Evolutionary conservation across 2,797 vertebrate species (phyloP), one percentile per base, ranked within the genome.

Genomic region (Oreonectes daqikongensis): DNA sequence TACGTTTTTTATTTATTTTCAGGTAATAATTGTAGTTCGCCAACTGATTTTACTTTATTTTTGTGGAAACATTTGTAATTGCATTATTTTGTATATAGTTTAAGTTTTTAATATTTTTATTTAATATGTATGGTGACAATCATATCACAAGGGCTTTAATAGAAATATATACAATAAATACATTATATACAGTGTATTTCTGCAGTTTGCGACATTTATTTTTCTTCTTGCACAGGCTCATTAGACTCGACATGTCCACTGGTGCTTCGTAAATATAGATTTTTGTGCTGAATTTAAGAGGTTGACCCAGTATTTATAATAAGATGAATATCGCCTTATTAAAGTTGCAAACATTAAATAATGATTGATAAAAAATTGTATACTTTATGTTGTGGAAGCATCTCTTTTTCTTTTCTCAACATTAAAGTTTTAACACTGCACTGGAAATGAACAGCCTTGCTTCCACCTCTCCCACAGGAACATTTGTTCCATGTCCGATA

Each of bases 241-340:
- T 72, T 52, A 52, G 5, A 32, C 10, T 57, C 5, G 0, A 44
- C 18, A 5, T 44, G 22, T 71, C 38, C 38, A 20, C 18, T 44
- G 57, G 32, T 50, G 28, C n/a, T 64, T 20, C n/a, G 46, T 10
- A 64, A 64, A 73, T 64, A 40, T 40, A 40, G 59, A 73, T 52
- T n/a, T 48, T 52, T 52, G 30, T 40, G 71, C 44, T 38, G 30
- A 35, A 26, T 15, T 38, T 6, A 57, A 57, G 32, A 26, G 20
- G 14, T 70, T 73, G 48, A 40, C 50, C 48, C 59, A 40, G 15
- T 40, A 4, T 15, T 71, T 60, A 11, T 24, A 48, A 35, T 18
- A 3, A 38, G 48, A 5, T 52, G n/a, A 64, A 26, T 38, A 28
- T 5, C 40, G 5, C 20, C 18, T 42, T 70, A 42, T 57, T 20